These are phyloP conservation scores for Pecten maximus DNA, from an alignment of 2,888 invertebrate species.

Conservation along the genomic window DNA sequence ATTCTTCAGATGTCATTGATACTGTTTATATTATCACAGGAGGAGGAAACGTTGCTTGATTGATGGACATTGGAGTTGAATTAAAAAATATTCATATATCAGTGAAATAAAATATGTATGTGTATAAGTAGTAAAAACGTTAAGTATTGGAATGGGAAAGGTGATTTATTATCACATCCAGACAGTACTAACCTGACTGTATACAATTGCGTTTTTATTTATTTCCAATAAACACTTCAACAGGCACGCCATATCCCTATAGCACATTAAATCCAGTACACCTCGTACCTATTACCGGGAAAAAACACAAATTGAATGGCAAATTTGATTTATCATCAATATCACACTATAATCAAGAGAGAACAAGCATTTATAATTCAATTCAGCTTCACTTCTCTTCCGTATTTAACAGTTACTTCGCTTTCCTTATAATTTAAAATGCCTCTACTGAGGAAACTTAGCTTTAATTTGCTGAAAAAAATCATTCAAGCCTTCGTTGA, in stretches of 20 bases:
- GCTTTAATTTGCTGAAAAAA: not conserved
- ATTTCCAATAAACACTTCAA: not conserved
- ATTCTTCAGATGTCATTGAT: not conserved
- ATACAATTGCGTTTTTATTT: conserved; percentile 15
- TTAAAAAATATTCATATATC: conserved; percentile 23
- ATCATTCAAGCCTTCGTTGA: too few species aligned
- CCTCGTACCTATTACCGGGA: not conserved
- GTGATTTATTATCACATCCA: not conserved
- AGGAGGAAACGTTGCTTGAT: not conserved
- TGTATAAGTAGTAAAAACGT: not conserved
- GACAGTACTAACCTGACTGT: not conserved
- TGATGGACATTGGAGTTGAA: not conserved
- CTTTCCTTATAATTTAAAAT: not conserved
- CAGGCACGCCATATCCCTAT: not conserved
- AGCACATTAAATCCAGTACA: not conserved
- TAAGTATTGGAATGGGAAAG: not conserved
- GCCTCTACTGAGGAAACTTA: not conserved
- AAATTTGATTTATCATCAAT: not conserved
- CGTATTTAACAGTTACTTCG: too few species aligned
- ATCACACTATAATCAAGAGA: not conserved
- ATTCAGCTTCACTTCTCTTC: not conserved
- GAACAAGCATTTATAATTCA: not conserved
- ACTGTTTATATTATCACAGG: not conserved
- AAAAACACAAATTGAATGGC: not conserved
- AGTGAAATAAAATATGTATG: not conserved